Evolutionary conservation across 2,888 invertebrate genomes (phyloP).

Genomic region (Leptopilina drosophilae): DNA sequence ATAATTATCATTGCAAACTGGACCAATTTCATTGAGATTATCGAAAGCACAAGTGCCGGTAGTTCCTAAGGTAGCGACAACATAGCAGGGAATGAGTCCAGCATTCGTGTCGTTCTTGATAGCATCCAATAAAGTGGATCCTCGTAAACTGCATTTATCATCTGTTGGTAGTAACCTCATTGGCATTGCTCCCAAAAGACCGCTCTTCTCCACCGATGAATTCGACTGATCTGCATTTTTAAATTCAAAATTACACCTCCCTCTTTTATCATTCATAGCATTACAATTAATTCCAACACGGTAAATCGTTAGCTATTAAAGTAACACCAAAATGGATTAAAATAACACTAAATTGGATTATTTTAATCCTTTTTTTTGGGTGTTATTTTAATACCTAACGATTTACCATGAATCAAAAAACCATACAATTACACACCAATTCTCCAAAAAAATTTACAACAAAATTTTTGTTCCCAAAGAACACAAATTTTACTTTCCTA

Average conservation of each 20-base stretch:
- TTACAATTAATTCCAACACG: no score
- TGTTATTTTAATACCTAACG: no score
- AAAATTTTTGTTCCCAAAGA: no score
- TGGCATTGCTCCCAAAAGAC: conserved; percentile 87
- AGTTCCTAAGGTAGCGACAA: conserved; percentile 91
- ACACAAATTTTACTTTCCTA: no score
- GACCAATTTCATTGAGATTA: conserved; percentile 89
- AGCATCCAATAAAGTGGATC: conserved; percentile 83
- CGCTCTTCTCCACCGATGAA: conserved; percentile 93
- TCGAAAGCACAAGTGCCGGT: conserved; percentile 95
- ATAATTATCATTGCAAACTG: conserved; percentile 85
- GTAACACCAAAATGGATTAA: no score
- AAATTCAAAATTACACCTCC: neutral
- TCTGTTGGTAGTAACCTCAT: conserved; percentile 86
- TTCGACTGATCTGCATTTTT: conserved; percentile 85
- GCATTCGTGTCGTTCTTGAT: conserved; percentile 86
- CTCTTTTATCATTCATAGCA: no score
- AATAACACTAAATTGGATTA: no score
- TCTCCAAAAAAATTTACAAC: no score
- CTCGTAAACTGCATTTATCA: conserved; percentile 83
- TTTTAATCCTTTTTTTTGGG: no score
- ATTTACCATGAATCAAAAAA: no score
- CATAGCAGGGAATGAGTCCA: conserved; percentile 93
- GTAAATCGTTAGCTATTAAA: no score
- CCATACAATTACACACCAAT: no score